A percentile compares a stretch with the other conserved stretches of the same genome.
Evolutionary conservation across 2,888 invertebrate genomes (phyloP).

Genomic region (Leucoptera coffeella): DNA sequence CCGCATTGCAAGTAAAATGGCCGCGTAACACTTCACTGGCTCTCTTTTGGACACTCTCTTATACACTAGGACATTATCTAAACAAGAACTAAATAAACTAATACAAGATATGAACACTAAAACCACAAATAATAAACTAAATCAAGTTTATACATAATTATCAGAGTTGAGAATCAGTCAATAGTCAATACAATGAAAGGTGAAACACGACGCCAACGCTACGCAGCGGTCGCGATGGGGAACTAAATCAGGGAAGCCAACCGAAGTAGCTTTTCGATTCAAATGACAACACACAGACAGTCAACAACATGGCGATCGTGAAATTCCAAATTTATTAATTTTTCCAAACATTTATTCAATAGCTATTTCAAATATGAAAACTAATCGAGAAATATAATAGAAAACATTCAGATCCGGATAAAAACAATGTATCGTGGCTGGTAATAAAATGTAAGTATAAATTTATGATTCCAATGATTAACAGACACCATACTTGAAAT

Average conservation of each 20-base stretch:
- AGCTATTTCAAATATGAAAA: too few species aligned
- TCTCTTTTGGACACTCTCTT: constrained; percentile 46
- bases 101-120: constrained; percentile 45
- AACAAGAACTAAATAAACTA: constrained; percentile 37
- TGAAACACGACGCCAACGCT: constrained; percentile 61
- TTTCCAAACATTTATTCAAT: too few species aligned
- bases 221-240: constrained; percentile 50
- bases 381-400: too few species aligned
- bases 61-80: constrained; percentile 47
- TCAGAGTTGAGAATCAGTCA: constrained; percentile 59
- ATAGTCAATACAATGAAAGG: constrained; percentile 71
- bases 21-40: constrained; percentile 57
- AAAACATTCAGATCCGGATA: too few species aligned
- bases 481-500: too few species aligned
- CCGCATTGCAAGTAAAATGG: constrained; percentile 69
- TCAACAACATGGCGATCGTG: constrained; percentile 17
- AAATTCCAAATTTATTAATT: too few species aligned
- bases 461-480: too few species aligned
- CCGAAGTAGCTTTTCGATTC: too few species aligned
- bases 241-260: constrained; percentile 43
- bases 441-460: too few species aligned
- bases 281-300: too few species aligned
- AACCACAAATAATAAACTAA: constrained; percentile 53
- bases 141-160: constrained; percentile 61
- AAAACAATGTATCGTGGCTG: too few species aligned